phyloP scores from a whole-genome alignment of 2,797 vertebrate genomes.

The Pseudocheirus occidentalis region DNA sequence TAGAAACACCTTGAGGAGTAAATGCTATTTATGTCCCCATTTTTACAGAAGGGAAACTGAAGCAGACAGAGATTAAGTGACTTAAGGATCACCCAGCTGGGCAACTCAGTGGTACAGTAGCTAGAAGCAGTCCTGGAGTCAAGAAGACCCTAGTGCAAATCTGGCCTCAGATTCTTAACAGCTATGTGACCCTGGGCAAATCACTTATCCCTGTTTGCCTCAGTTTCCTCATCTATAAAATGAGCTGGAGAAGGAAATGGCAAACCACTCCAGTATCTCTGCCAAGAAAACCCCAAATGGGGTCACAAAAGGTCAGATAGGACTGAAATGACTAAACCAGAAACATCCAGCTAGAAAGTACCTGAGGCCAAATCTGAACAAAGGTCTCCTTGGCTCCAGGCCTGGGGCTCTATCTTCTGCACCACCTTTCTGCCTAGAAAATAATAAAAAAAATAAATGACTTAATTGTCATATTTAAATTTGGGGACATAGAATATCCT shows the following conservation, averaged over 20 bases:
- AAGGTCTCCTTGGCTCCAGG: neutral
- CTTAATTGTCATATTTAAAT: neutral
- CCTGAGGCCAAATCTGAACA: neutral
- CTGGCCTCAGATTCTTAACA: too few relatives aligned
- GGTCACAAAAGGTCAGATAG: too few relatives aligned
- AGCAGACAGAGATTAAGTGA: neutral
- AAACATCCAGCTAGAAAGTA: neutral
- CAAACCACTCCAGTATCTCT: too few relatives aligned
- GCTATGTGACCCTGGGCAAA: too few relatives aligned
- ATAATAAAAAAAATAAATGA: too few relatives aligned
- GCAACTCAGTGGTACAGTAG: neutral
- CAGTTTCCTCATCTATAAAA: too few relatives aligned
- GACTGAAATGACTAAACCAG: too few relatives aligned
- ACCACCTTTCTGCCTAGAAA: neutral
- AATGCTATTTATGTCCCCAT: neutral
- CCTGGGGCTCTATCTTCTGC: neutral
- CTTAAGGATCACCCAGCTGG: neutral
- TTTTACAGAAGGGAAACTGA: neutral
- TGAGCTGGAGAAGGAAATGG: too few relatives aligned
- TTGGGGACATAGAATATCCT: neutral
- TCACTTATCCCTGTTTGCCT: too few relatives aligned
- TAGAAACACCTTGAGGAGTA: neutral
- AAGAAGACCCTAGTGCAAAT: too few relatives aligned
- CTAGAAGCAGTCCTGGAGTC: too few relatives aligned
- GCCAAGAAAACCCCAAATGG: too few relatives aligned